These are phyloP conservation scores for Plebejus melissa DNA, from an alignment of 2,888 invertebrate species.

Conservation along the genomic window DNA sequence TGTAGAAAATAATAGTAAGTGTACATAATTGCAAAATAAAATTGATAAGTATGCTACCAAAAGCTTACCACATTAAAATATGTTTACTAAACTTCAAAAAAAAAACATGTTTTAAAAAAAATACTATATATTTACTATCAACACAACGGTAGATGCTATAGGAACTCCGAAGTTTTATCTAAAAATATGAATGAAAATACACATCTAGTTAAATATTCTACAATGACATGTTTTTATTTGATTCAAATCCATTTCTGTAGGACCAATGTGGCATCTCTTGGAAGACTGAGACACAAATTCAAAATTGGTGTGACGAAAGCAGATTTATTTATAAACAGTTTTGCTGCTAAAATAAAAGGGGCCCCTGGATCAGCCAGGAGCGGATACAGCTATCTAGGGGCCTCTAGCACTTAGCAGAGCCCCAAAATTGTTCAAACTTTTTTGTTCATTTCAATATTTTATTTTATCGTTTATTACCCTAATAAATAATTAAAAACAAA, in stretches of 20 bases:
- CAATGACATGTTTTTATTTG: not conserved
- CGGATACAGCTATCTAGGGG: not conserved
- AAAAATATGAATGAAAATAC: slow-evolving; percentile 22
- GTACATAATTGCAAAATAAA: not conserved
- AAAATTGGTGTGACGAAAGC: slow-evolving; percentile 12
- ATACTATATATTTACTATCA: not conserved
- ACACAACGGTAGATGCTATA: slow-evolving; percentile 17
- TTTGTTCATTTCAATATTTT: too few relatives aligned
- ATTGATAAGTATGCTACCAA: too few relatives aligned
- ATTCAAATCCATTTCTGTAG: slow-evolving; percentile 34
- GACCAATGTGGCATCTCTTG: slow-evolving; percentile 44
- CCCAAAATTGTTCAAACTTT: too few relatives aligned
- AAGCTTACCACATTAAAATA: too few relatives aligned
- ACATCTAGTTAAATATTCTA: not conserved
- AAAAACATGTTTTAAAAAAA: too few relatives aligned
- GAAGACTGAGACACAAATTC: slow-evolving; percentile 45
- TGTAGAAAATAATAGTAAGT: too few relatives aligned
- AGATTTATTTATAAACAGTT: not conserved
- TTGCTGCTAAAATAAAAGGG: not conserved
- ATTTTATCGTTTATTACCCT: too few relatives aligned
- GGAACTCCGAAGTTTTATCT: not conserved
- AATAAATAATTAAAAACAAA: not conserved
- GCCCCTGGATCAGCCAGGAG: not conserved
- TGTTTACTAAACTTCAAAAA: too few relatives aligned
- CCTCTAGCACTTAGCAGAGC: not conserved